phyloP scores from a whole-genome alignment of 2,113 vertebrate species.

The Lontra canadensis region DNA sequence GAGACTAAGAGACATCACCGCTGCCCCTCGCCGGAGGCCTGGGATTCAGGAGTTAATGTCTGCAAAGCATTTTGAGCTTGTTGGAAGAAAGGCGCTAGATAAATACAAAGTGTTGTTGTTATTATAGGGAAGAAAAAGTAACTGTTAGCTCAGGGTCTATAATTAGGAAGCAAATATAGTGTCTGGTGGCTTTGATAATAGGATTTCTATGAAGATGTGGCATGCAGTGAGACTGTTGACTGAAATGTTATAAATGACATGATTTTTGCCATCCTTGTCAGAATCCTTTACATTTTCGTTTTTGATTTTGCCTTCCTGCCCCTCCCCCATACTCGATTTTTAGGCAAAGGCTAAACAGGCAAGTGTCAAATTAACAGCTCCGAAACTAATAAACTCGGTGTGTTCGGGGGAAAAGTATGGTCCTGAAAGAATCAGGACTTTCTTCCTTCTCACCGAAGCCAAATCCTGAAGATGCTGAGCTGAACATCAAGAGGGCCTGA shows the following conservation, averaged over 20 bases:
- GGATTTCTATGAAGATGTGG: constrained; percentile 75
- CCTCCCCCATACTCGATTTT: constrained; percentile 3
- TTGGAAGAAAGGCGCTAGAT: constrained; percentile 76
- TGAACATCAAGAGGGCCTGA: not conserved
- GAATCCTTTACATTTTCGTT: constrained; percentile 33
- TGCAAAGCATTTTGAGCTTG: constrained; percentile 64
- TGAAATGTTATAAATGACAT: constrained; percentile 66
- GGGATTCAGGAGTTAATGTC: constrained; percentile 73
- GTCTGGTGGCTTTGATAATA: constrained; percentile 77
- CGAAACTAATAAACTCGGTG: constrained; percentile 4
- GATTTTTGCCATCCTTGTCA: constrained; percentile 59
- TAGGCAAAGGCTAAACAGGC: constrained; percentile 33
- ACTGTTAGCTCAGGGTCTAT: constrained; percentile 76
- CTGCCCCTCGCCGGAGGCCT: not conserved
- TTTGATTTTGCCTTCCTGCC: not conserved
- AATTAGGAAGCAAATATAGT: constrained; percentile 79
- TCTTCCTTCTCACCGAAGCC: not conserved
- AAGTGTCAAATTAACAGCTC: constrained; percentile 39
- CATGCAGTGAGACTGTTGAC: constrained; percentile 63
- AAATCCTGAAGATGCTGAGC: not conserved
- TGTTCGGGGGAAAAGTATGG: not conserved
- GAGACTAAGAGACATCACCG: not conserved
- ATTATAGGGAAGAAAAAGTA: constrained; percentile 78
- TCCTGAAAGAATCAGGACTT: not conserved
- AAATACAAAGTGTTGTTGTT: constrained; percentile 80